Evolutionary conservation across 2,888 invertebrate species (phyloP).

Genomic region (Noctua pronuba): DNA sequence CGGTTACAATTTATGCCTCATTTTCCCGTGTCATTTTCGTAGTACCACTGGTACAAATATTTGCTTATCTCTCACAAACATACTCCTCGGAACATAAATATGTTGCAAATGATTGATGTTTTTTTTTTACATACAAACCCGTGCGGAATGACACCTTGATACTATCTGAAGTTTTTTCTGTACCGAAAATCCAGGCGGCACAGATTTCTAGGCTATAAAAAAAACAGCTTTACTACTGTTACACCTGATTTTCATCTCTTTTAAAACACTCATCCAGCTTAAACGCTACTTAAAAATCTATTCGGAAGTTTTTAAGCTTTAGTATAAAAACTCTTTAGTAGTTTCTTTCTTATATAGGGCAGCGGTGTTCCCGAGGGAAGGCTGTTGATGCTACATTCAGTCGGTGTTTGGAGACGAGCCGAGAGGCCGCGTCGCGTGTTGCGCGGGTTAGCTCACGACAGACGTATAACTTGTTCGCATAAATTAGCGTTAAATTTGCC

Average conservation of each 20-base stretch:
- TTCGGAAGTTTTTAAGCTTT: slow-evolving; percentile 55
- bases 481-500: not conserved
- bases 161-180: not conserved
- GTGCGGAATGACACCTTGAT: not conserved
- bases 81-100: not conserved
- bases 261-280: slow-evolving; percentile 39
- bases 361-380: slow-evolving; percentile 52
- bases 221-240: slow-evolving; percentile 7
- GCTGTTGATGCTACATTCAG: slow-evolving; percentile 59
- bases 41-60: slow-evolving; percentile 4
- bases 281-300: slow-evolving; percentile 50
- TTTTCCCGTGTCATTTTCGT: slow-evolving; percentile 16
- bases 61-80: slow-evolving; percentile 22
- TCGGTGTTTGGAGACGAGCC: slow-evolving; percentile 55
- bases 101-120: slow-evolving; percentile 29
- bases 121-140: slow-evolving; percentile 3
- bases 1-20: slow-evolving; percentile 16
- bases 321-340: slow-evolving; percentile 50
- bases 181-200: not conserved
- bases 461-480: slow-evolving; percentile 47
- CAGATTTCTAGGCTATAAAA: not conserved
- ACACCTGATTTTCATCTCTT: slow-evolving; percentile 18
- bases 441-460: slow-evolving; percentile 33
- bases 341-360: slow-evolving; percentile 54
- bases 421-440: slow-evolving; percentile 63